Percentiles rank a stretch among this genome's conserved stretches.
phyloP scores from a whole-genome alignment of 2,888 invertebrate genomes.

The Tenthredo mesomela region DNA sequence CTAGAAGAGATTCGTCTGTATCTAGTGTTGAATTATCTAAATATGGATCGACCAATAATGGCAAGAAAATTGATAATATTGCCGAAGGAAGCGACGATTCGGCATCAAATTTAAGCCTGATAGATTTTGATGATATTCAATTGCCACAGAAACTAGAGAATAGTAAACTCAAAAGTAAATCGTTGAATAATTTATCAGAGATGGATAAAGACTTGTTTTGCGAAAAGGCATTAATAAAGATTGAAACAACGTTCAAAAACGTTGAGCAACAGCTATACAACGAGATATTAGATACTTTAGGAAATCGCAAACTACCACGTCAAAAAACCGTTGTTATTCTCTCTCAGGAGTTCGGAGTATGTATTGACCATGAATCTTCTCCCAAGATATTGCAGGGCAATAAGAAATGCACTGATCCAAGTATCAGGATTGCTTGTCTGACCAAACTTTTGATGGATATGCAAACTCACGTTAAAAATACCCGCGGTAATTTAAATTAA shows the following conservation, averaged over 20 bases:
- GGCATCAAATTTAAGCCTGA: neutral
- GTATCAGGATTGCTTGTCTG: constrained; percentile 15
- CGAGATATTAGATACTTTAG: neutral
- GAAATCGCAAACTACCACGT: neutral
- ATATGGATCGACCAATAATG: neutral
- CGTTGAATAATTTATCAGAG: neutral
- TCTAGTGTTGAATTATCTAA: neutral
- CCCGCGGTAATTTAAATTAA: neutral
- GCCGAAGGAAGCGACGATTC: neutral
- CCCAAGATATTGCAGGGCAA: neutral
- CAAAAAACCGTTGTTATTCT: neutral
- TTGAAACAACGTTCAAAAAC: constrained; percentile 3
- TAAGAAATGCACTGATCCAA: neutral
- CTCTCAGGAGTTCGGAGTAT: neutral
- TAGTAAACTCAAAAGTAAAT: neutral
- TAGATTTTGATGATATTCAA: neutral
- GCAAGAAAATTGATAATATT: neutral
- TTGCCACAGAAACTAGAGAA: neutral
- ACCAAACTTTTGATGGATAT: constrained; percentile 15
- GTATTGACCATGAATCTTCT: neutral
- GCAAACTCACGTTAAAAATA: no score
- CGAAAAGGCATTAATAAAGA: neutral
- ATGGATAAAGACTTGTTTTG: neutral
- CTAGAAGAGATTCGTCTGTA: neutral
- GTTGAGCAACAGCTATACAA: constrained; percentile 24